Conservation (phyloP, 2,797 vertebrate genomes). For the Lateolabrax maculatus region DNA sequence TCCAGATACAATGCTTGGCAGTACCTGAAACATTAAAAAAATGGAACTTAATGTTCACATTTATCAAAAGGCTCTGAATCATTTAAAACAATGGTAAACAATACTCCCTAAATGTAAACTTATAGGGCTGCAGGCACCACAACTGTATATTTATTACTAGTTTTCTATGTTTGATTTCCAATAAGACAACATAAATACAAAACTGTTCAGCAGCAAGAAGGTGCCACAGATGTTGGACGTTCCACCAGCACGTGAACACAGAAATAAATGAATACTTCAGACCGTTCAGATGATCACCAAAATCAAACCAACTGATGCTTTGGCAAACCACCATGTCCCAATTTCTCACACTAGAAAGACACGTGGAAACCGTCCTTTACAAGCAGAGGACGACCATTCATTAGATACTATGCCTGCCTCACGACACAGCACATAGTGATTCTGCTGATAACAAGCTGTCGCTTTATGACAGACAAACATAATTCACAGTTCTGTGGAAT, state of each 20-base stretch:
- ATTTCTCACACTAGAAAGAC: background rate
- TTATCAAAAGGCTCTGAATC: no score
- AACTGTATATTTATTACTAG: no score
- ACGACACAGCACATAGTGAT: background rate
- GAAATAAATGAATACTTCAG: background rate
- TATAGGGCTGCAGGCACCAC: background rate
- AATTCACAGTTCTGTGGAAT: background rate
- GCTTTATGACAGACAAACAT: conserved; percentile 46
- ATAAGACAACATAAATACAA: background rate
- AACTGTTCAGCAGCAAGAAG: background rate
- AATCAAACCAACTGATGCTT: background rate
- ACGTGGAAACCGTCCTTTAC: background rate
- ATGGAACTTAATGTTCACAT: no score
- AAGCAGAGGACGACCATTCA: background rate
- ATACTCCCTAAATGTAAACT: no score
- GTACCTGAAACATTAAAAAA: no score
- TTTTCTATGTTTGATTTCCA: background rate
- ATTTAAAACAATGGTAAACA: background rate
- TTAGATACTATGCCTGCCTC: no score
- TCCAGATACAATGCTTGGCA: background rate
- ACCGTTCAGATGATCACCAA: background rate
- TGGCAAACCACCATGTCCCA: background rate
- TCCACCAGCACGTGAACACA: background rate
- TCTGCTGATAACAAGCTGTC: conserved; percentile 34
- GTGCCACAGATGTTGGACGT: background rate